phyloP scores from a whole-genome alignment of 1,140 invertebrate genomes.

The Phthorimaea operculella region DNA sequence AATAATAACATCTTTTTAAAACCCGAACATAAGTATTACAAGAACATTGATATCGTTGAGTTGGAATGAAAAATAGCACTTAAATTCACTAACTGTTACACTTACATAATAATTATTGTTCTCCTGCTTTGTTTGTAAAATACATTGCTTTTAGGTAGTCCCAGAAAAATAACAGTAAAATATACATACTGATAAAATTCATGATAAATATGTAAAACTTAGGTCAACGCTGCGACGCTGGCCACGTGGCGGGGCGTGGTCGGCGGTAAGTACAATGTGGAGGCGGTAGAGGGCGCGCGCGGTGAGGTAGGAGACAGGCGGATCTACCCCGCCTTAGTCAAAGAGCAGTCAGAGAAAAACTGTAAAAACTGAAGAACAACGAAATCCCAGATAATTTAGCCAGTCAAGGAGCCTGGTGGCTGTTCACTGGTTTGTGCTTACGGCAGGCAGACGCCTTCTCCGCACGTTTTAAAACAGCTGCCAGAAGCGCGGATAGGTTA shows the following conservation, averaged over 20 bases:
- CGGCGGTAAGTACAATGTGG: conserved; percentile 60
- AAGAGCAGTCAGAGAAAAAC: too few relatives aligned
- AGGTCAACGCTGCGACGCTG: too few relatives aligned
- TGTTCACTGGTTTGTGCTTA: conserved; percentile 55
- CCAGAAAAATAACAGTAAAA: conserved; percentile 67
- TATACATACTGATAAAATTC: conserved; percentile 58
- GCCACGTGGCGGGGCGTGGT: conserved; percentile 16
- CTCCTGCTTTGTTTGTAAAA: conserved; percentile 66
- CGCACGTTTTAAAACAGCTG: background rate
- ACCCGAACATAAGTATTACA: conserved; percentile 66
- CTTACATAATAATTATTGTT: conserved; percentile 69
- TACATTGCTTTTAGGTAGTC: conserved; percentile 65
- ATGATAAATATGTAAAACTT: conserved; percentile 54
- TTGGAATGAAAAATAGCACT: conserved; percentile 68
- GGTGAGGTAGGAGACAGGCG: too few relatives aligned
- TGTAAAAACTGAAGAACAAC: too few relatives aligned
- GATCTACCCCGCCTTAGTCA: too few relatives aligned
- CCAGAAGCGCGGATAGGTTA: too few relatives aligned
- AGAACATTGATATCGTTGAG: conserved; percentile 67
- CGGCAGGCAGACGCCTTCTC: conserved; percentile 21
- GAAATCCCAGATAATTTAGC: too few relatives aligned
- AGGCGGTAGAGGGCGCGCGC: too few relatives aligned
- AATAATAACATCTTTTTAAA: conserved; percentile 66
- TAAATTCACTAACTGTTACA: conserved; percentile 67
- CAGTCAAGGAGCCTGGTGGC: too few relatives aligned